Evolutionary conservation across 2,888 invertebrate genomes (phyloP), one percentile per base, ranked within the genome.

Genomic region (Rhamphomyia laevipes): DNA sequence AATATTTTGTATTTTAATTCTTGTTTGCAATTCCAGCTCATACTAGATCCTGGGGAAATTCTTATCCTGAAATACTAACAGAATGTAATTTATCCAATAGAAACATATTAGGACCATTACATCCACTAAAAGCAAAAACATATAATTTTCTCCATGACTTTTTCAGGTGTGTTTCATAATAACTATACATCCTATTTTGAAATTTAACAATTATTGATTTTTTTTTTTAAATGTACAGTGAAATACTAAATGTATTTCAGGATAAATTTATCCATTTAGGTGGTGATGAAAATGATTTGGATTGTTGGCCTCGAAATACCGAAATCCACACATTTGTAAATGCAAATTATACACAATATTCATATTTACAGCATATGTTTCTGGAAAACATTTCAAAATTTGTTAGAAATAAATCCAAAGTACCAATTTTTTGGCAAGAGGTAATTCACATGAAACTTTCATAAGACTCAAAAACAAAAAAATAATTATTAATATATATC

Each of bases 221-320:
- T 42, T 21, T 42, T 13, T 23, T 13, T 11, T 11, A 42, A 13
- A n/a, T n/a, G n/a, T n/a, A 63, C 2, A 62, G 59, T 17, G 61
- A 68, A n/a, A 73, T 90, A 1, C 72, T 74, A 43, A 53, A 61
- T 0, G 72, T 81, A 11, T 95, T 94, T 66, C 82, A 82, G 0
- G 93, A 93, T 56, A 70, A 78, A 52, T 91, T 85, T 63, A 63
- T 93, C n/a, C 95, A 95, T 68, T 68, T 95, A 2, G 95, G 95
- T 5, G 94, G 92, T 1, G 95, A 96, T 67, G 95, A 96, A 73
- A 91, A 93, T 0, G 78, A 78, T 27, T 80, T 84, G 61, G 73
- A 73, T 45, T 93, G 93, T 63, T 93, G 92, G 92, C 59, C 73
- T 52, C 78, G 78, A 51, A 86, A 85, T 66, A 78, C 81, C 3